Evolutionary conservation across 2,888 invertebrate genomes (phyloP).

Genomic region (Hirtodrosophila histrioides): DNA sequence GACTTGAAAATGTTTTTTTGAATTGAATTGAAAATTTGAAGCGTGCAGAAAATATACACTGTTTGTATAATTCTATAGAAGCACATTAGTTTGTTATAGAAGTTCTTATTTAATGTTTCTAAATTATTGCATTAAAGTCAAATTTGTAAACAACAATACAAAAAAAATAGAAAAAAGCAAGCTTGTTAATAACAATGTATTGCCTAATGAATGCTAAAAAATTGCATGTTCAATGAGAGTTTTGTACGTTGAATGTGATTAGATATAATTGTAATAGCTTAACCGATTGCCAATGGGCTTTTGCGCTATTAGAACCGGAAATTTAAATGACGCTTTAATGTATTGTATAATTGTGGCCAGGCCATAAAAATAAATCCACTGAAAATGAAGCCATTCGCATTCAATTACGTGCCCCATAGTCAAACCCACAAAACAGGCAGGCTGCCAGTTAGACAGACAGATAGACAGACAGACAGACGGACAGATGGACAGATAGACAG

Average conservation of each 20-base stretch:
- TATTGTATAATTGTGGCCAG: conserved; percentile 65
- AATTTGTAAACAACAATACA: no score
- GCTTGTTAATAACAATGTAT: not conserved
- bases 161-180: no score
- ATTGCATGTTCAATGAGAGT: conserved; percentile 14
- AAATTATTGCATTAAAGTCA: no score
- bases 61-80: no score
- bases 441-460: not conserved
- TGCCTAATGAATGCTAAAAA: not conserved
- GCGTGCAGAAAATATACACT: no score
- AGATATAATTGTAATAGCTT: conserved; percentile 41
- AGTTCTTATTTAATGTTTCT: no score
- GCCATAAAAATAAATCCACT: conserved; percentile 61
- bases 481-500: not conserved
- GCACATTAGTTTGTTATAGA: no score
- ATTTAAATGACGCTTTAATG: conserved; percentile 59
- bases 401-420: conserved; percentile 68
- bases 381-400: conserved; percentile 72
- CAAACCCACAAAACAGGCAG: conserved; percentile 15
- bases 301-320: conserved; percentile 56
- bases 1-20: no score
- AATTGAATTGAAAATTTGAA: no score
- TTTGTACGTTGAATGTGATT: conserved; percentile 17
- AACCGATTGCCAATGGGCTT: conserved; percentile 12
- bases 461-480: not conserved